Base-by-base conservation (phyloP, 2,797 vertebrate species). In the Eidolon dupreanum region DNA sequence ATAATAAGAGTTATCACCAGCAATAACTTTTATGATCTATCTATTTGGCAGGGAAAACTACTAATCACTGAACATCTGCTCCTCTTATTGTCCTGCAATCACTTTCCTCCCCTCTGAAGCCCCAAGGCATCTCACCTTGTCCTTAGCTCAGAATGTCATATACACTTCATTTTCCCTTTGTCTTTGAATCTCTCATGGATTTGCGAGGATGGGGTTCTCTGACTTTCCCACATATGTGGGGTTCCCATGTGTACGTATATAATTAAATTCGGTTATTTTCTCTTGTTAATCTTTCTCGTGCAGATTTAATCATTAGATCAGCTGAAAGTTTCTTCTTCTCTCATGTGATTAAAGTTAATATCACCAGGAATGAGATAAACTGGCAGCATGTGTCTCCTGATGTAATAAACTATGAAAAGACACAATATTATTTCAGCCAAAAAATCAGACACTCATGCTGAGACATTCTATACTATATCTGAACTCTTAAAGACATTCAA, bases 401-500 rank as follows among this genome's bases (percentile, higher is more conserved):
- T 85, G 24, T 86, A 68, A 70, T 16, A 31, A 74, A 38, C 20
- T n/a, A 20, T 85, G 51, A 85, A 85, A 86, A 86, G 53, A 87
- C 19, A 65, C 11, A 90, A 68, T 16, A 71, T 79, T 55, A 88
- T 74, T 86, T 90, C 51, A 68, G 51, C 16, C 2, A 77, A 71
- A 92, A 68, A 49, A 33, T 0, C 17, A 89, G 31, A 73, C 22
- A 78, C 1, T 22, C 31, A 73, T 17, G 59, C 2, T 59, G 49
- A 71, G 8, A 85, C 22, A 85, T 36, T 85, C 33, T 81, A 90
- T 36, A 89, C 79, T 66, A 70, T 2, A 53, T 12, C 46, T 51
- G 59, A 61, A 63, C 36, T 87, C 68, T 82, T 95, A 43, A 88
- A 46, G 87, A 87, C 87, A 87, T 77, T 38, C n/a, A 90, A 91